Evolutionary conservation across 2,797 vertebrate species (phyloP), one percentile per base, ranked within the genome.

Genomic region (Echeneis naucrates): DNA sequence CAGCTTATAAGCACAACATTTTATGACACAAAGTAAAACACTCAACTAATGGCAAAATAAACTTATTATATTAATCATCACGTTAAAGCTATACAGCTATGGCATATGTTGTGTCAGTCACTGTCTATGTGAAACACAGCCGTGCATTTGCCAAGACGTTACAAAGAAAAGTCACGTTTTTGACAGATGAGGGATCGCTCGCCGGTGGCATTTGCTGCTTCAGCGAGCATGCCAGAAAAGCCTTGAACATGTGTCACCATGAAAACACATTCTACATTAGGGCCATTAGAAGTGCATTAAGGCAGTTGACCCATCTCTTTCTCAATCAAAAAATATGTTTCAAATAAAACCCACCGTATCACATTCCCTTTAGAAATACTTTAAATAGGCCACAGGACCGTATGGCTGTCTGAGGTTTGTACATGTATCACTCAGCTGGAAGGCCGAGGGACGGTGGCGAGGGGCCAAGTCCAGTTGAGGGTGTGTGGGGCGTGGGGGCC

Each of bases 381-480:
- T 81, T 80, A 86, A 91, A 91, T 83, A 89, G 83, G 80, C 85
- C 68, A 40, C 75, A 65, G 80, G 68, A 76, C 51, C 59, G 73
- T 80, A 79, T 83, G 56, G 75, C 72, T 73, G 77, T 83, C 78
- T 77, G 84, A 86, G 87, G 85, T 87, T 87, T 86, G 80, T 10
- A n/a, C 78, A 80, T 83, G 86, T 76, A 87, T 89, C 82, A 87
- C 87, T 93, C 89, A 91, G 89, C 90, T 88, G 87, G 78, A 86
- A 38, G 75, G 78, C 50, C n/a, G 12, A 65, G 55, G 79, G 75
- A 69, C 63, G 72, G 74, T 89, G 90, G 89, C 85, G 76, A 12
- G 2, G n/a, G 59, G 88, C 90, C 86, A 91, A 75, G 67, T 67
- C 77, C 47, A 54, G 87, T 81, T 54, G 80, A 86, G 82, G 75